phyloP scores from a whole-genome alignment of 2,113 vertebrate species.

The Oreochromis spilurus region DNA sequence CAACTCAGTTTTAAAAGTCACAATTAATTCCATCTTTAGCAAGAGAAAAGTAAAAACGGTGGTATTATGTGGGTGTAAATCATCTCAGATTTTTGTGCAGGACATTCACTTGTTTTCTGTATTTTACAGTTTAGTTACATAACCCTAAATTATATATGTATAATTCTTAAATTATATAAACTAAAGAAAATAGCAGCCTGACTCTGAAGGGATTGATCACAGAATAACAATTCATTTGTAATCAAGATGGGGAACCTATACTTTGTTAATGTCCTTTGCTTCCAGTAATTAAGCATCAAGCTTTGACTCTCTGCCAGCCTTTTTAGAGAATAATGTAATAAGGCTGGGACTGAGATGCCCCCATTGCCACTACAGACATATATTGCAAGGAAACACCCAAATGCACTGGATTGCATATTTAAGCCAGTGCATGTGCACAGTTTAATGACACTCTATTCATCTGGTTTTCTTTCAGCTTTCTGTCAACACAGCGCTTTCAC shows the following conservation, averaged over 20 bases:
- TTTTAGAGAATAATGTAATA: conserved; percentile 43
- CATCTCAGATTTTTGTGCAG: neutral
- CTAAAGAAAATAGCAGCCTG: neutral
- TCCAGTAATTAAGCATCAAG: neutral
- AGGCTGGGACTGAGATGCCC: conserved; percentile 9
- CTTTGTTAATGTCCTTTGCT: conserved; percentile 2
- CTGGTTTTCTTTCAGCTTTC: conserved; percentile 11
- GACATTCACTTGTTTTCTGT: neutral
- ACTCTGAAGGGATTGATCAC: neutral
- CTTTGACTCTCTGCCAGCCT: neutral
- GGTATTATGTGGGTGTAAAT: neutral
- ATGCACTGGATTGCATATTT: neutral
- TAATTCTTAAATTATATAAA: neutral
- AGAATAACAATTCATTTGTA: neutral
- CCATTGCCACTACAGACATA: neutral
- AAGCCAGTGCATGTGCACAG: neutral
- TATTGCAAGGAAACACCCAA: neutral
- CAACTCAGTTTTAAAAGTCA: neutral
- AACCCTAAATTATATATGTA: neutral
- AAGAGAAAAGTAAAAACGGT: neutral
- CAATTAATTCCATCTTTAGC: neutral
- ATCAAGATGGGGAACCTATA: neutral
- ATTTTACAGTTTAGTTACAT: neutral
- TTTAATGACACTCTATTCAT: conserved; percentile 17
- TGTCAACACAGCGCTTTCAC: conserved; percentile 18